Conservation (phyloP, 2,888 invertebrate species). For the Tetanocera ferruginea region DNA sequence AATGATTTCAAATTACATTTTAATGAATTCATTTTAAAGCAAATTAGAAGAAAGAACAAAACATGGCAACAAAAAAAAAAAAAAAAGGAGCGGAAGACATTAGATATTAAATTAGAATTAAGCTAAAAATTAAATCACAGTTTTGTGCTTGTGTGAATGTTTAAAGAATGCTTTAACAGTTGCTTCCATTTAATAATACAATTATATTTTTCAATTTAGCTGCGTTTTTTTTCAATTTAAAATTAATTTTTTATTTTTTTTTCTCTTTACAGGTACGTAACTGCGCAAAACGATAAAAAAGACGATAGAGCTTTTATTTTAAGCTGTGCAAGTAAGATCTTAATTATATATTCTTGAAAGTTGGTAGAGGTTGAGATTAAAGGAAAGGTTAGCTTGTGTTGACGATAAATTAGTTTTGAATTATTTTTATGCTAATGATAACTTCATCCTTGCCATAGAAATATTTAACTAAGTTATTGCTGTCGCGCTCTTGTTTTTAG, state of each 20-base stretch:
- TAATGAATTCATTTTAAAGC: conserved; percentile 25
- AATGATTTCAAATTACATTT: conserved; percentile 30
- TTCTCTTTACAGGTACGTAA: conserved; percentile 2
- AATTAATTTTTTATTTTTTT: not conserved
- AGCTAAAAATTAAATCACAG: not conserved
- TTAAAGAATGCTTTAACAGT: too few species aligned
- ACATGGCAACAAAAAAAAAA: not conserved
- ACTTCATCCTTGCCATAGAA: too few species aligned
- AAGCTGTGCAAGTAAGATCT: too few species aligned
- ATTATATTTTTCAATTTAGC: too few species aligned
- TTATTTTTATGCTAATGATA: not conserved
- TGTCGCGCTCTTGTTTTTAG: not conserved
- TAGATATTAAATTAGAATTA: not conserved
- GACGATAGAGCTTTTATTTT: too few species aligned
- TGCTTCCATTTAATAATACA: too few species aligned
- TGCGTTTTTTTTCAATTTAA: not conserved
- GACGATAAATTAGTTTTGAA: not conserved
- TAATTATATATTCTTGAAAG: too few species aligned
- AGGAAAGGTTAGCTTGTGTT: too few species aligned
- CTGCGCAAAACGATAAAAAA: not conserved
- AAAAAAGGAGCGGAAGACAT: not conserved
- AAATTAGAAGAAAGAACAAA: conserved; percentile 1
- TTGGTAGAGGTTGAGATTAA: too few species aligned
- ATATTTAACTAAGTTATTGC: not conserved
- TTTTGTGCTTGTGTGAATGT: too few species aligned